Evolutionary conservation across 2,113 vertebrate genomes (phyloP).

Genomic region (Fregetta grallaria): DNA sequence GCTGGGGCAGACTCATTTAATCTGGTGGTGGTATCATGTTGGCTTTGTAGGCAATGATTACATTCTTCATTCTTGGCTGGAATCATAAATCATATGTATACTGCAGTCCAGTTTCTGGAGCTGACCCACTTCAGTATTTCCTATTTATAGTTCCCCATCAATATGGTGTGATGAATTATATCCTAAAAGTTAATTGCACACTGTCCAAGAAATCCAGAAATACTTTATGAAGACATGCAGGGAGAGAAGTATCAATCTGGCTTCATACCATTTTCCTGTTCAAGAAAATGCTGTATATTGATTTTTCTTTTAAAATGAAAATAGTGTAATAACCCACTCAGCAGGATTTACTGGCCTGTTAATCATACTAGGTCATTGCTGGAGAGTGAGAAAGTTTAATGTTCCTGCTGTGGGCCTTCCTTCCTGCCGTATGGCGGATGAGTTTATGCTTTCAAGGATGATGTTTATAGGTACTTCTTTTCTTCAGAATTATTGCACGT

Average conservation of each 20-base stretch:
- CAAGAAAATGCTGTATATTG: conserved; percentile 28
- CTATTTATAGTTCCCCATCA: conserved; percentile 1
- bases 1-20: neutral
- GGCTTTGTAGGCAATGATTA: neutral
- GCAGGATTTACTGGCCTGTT: conserved; percentile 40
- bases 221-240: neutral
- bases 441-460: neutral
- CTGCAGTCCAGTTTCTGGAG: neutral
- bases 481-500: neutral
- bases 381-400: conserved; percentile 1
- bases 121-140: neutral
- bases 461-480: neutral
- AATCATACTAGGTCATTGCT: neutral
- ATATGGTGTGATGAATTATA: neutral
- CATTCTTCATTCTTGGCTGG: neutral
- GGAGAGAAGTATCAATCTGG: neutral
- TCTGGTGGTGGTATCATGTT: neutral
- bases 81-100: neutral
- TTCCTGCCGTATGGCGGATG: neutral
- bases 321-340: conserved; percentile 17
- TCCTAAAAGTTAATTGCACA: neutral
- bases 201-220: conserved; percentile 46
- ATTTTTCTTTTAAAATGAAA: conserved; percentile 55
- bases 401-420: conserved; percentile 21
- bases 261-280: neutral